These are phyloP conservation scores for Sparidentex hasta DNA, from an alignment of 2,797 vertebrate species.

Conservation along the genomic window DNA sequence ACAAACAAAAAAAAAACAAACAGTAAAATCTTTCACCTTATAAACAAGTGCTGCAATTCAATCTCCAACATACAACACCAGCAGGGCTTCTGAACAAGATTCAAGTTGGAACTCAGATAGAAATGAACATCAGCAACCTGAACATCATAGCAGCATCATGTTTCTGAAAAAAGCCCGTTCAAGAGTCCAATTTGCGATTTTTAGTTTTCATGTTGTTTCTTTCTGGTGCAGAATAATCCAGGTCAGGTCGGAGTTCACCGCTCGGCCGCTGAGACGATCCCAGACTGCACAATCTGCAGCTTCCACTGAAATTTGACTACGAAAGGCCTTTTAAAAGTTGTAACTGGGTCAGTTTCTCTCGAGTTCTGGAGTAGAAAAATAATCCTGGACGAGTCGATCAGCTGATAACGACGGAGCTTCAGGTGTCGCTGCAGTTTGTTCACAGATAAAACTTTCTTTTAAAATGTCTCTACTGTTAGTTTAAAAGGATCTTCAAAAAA, in stretches of 20 bases:
- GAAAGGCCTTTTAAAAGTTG: constrained; percentile 53
- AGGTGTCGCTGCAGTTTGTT: constrained; percentile 36
- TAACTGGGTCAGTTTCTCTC: constrained; percentile 31
- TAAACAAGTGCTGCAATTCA: constrained; percentile 84
- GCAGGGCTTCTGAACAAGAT: constrained; percentile 52
- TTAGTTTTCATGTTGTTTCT: constrained; percentile 2
- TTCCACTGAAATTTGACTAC: constrained; percentile 22
- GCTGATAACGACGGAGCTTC: constrained; percentile 9
- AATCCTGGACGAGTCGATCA: constrained; percentile 55
- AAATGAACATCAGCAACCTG: constrained; percentile 61
- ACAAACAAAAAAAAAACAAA: constrained; percentile 47
- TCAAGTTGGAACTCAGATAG: constrained; percentile 52
- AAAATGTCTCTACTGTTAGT: constrained; percentile 61
- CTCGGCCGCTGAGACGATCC: constrained; percentile 22
- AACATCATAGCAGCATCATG: constrained; percentile 73
- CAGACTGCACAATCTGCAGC: constrained; percentile 10
- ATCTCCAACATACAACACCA: constrained; percentile 66
- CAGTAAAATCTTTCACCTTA: constrained; percentile 79
- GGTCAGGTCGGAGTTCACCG: neutral
- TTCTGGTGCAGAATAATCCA: constrained; percentile 19
- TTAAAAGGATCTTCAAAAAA: constrained; percentile 53
- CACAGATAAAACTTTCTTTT: constrained; percentile 52
- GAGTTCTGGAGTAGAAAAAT: constrained; percentile 73
- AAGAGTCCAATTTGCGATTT: constrained; percentile 14
- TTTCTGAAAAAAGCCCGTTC: neutral